phyloP scores from a whole-genome alignment of 92 coral and sea anemone genomes.

The Epizoanthus scotinus region DNA sequence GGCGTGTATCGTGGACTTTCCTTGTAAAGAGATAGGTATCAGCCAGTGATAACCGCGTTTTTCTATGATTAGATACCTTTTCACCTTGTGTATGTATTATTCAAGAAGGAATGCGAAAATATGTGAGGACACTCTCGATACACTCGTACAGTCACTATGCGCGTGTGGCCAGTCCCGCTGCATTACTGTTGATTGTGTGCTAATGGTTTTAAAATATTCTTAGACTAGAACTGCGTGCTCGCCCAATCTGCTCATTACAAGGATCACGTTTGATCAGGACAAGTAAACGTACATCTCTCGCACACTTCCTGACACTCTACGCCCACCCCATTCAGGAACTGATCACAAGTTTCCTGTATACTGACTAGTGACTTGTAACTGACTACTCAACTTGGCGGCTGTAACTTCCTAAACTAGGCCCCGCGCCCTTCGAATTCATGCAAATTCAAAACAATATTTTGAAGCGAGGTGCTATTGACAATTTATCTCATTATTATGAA shows the following conservation, averaged over 20 bases:
- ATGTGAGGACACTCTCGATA: too few relatives aligned
- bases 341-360: too few relatives aligned
- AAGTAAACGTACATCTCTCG: not conserved
- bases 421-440: not conserved
- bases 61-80: not conserved
- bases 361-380: too few relatives aligned
- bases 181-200: not conserved
- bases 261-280: conserved; percentile 1
- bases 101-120: too few relatives aligned
- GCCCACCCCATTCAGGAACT: not conserved
- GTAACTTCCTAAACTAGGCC: too few relatives aligned
- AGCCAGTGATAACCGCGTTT: not conserved
- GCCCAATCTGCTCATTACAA: conserved; percentile 2
- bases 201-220: not conserved
- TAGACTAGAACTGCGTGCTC: not conserved
- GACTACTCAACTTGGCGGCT: too few relatives aligned
- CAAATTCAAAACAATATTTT: not conserved
- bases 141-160: too few relatives aligned
- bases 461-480: not conserved
- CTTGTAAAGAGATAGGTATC: conserved; percentile 1
- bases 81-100: not conserved
- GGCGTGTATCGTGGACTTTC: not conserved
- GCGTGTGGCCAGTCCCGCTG: too few relatives aligned
- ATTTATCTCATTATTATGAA: not conserved
- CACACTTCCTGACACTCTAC: conserved; percentile 34